A percentile compares a stretch with the other conserved stretches of the same genome.
Conservation (phyloP, 2,113 vertebrate genomes). For the Nematolebias whitei region DNA sequence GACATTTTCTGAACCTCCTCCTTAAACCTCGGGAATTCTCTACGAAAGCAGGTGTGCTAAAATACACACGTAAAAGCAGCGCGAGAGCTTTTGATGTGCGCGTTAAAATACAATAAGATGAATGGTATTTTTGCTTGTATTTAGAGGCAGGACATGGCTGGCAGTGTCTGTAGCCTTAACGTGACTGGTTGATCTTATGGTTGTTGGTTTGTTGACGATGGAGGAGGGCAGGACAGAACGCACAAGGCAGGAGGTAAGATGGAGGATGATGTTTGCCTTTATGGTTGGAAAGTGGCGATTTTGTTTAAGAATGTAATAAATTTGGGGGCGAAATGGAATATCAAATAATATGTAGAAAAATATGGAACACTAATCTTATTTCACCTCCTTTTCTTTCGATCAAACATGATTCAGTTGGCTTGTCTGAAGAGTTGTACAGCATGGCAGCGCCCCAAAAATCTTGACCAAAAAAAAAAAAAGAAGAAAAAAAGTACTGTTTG, state of each 20-base stretch:
- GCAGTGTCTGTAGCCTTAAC: slow-evolving; percentile 77
- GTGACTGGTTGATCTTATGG: slow-evolving; percentile 70
- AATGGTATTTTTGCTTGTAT: slow-evolving; percentile 39
- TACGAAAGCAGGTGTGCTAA: background rate
- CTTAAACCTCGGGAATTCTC: background rate
- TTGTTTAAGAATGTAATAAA: background rate
- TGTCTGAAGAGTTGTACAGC: background rate
- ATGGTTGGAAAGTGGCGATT: background rate
- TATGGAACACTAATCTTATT: too few relatives aligned
- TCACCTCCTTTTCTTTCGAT: too few relatives aligned
- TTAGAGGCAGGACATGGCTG: slow-evolving; percentile 75
- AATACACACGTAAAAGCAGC: background rate
- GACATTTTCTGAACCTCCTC: slow-evolving; percentile 51
- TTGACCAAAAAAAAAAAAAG: too few relatives aligned
- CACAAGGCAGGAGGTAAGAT: background rate
- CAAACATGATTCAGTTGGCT: background rate
- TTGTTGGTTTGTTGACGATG: slow-evolving; percentile 47
- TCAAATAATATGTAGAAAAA: too few relatives aligned
- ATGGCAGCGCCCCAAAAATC: background rate
- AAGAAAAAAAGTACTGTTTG: too few relatives aligned
- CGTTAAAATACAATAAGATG: slow-evolving; percentile 38
- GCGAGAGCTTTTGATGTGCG: slow-evolving; percentile 3
- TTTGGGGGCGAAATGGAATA: too few relatives aligned
- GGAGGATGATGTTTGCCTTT: background rate
- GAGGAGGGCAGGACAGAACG: slow-evolving; percentile 12